phyloP scores from a whole-genome alignment of 2,113 vertebrate genomes.

The Sinocyclocheilus anshuiensis region DNA sequence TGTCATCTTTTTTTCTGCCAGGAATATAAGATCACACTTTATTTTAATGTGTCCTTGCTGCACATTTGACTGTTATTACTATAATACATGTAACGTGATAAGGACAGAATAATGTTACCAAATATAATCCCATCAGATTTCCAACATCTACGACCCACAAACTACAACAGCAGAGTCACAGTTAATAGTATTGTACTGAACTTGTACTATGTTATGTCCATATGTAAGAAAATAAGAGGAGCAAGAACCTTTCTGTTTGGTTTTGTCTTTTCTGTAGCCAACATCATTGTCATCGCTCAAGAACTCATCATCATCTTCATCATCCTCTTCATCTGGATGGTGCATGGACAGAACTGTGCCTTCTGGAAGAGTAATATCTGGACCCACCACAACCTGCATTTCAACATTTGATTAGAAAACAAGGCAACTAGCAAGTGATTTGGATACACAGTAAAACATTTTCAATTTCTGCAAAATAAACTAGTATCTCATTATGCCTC shows the following conservation, averaged over 20 bases:
- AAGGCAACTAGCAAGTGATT: background rate
- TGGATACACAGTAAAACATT: background rate
- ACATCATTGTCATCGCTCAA: constrained; percentile 83
- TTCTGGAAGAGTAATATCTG: constrained; percentile 81
- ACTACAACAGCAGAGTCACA: background rate
- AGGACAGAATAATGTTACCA: no score
- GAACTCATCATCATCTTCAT: constrained; percentile 92
- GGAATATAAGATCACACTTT: background rate
- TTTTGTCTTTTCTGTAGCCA: constrained; percentile 81
- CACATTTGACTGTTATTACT: background rate
- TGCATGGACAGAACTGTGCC: constrained; percentile 95
- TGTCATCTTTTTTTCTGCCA: background rate
- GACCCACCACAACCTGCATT: constrained; percentile 88
- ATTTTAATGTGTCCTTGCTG: background rate
- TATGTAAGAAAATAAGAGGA: background rate
- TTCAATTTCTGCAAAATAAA: background rate
- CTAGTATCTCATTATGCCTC: background rate
- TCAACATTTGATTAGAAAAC: background rate
- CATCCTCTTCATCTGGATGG: constrained; percentile 93
- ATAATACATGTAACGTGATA: background rate
- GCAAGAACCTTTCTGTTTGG: constrained; percentile 85
- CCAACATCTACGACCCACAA: background rate
- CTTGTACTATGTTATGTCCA: background rate
- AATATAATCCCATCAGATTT: background rate
- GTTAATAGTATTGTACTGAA: background rate